These are phyloP conservation scores for Noctua fimbriata DNA, from an alignment of 2,888 invertebrate species.

Conservation along the genomic window DNA sequence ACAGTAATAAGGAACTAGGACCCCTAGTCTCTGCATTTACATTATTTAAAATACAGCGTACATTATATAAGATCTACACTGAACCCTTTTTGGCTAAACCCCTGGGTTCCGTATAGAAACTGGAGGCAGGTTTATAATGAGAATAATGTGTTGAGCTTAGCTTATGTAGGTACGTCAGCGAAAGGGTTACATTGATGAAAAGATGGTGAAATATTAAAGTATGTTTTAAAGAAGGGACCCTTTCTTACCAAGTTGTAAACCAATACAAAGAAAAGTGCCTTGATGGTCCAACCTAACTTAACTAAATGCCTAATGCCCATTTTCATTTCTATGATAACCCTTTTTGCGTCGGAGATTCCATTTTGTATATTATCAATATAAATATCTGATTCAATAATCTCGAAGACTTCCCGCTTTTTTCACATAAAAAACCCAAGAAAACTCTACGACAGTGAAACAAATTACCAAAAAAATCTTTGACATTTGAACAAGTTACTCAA, in stretches of 20 bases:
- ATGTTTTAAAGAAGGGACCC: background rate
- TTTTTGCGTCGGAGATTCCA: too few relatives aligned
- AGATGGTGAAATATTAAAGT: background rate
- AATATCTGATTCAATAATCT: too few relatives aligned
- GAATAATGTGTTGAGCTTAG: conserved; percentile 24
- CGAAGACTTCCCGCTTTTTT: background rate
- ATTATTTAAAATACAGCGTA: conserved; percentile 45
- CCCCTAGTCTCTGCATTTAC: conserved; percentile 34
- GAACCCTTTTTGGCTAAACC: conserved; percentile 49
- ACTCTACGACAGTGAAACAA: background rate
- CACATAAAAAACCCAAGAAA: too few relatives aligned
- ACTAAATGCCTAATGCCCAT: too few relatives aligned
- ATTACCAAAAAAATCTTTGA: background rate
- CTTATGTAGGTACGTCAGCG: conserved; percentile 4
- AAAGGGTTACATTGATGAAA: conserved; percentile 1
- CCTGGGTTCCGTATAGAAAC: conserved; percentile 7
- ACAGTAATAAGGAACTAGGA: conserved; percentile 30
- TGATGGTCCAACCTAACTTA: too few relatives aligned
- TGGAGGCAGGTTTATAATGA: conserved; percentile 6
- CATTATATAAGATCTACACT: conserved; percentile 36
- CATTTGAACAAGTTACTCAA: conserved; percentile 29
- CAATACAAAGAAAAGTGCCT: too few relatives aligned
- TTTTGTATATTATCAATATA: too few relatives aligned
- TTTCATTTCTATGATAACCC: too few relatives aligned
- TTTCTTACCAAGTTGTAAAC: background rate